Base-by-base conservation (phyloP, 2,888 invertebrate genomes). In the Cryptocephalus moraei region DNA sequence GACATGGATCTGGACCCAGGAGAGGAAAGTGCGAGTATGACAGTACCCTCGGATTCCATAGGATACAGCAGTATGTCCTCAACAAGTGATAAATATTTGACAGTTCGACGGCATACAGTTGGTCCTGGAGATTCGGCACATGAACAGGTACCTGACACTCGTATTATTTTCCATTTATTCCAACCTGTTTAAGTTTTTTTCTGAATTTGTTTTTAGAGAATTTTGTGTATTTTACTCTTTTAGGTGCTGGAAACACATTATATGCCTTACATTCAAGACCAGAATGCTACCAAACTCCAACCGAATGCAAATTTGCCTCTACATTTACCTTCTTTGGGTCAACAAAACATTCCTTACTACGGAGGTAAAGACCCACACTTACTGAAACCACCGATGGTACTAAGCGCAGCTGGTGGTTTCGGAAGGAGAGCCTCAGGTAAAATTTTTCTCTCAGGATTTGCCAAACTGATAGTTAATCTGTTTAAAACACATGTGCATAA, bases 341-440 rank as follows among this genome's bases (percentile, higher is more conserved):
- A 90, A 67, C 86, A 88, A 63, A 87, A 88, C 41, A 83, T 87
- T 32, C 81, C 87, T 47, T 87, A 86, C 73, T 87, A 89, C 69
- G 86, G 88, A 64, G 86, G 90, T 50, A 92, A 92, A 65, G 93
- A 95, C 73, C 93, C 93, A 60, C 91, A 95, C 69, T 74, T 95
- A 53, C 73, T 96, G 47, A 92, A 93, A 68, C 93, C 93, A n/a
- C 94, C 93, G 1, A 84, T 86, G 48, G 88, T 90, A 10, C 82
- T 92, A 81, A 87, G 86, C 63, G 86, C 85, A 55, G 84, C 82
- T 56, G 86, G 87, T 39, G 81, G 85, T 43, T 90, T 91, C 72
- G 91, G 91, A 8, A 79, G 95, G 38, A 81, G 95, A 58, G 94
- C 94, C 44, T 94, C 94, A 53, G 68, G 68, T 68, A 54, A 45